Conservation (phyloP, 2,113 vertebrate genomes). For the Petaurus breviceps region DNA sequence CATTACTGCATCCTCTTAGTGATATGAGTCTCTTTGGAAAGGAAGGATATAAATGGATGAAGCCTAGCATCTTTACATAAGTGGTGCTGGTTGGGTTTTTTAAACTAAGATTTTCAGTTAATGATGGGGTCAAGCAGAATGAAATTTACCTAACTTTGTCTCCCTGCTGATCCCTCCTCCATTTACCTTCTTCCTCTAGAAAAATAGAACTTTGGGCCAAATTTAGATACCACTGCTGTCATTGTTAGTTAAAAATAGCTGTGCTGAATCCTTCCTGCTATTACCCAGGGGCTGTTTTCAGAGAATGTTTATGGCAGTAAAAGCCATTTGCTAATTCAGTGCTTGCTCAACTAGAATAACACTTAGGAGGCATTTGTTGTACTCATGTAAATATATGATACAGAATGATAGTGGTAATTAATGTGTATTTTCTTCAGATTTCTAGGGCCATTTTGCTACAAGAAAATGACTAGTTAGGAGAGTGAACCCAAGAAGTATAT, state of each 20-base stretch:
- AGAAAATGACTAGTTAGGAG: background rate
- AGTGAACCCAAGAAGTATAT: background rate
- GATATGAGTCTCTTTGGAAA: background rate
- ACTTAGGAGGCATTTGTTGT: background rate
- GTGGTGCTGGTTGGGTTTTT: background rate
- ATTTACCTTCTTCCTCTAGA: background rate
- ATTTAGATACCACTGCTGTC: conserved; percentile 52
- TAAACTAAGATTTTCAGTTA: background rate
- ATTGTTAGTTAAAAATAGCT: conserved; percentile 69
- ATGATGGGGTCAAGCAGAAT: background rate
- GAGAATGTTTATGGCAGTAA: conserved; percentile 63
- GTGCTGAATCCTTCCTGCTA: conserved; percentile 6
- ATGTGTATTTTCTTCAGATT: background rate
- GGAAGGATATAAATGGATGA: background rate
- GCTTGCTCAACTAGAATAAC: conserved; percentile 38
- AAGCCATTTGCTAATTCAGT: conserved; percentile 40
- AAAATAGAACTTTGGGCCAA: background rate
- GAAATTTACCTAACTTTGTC: background rate
- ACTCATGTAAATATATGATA: background rate
- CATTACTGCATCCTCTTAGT: accelerated
- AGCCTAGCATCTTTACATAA: accelerated
- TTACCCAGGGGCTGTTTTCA: conserved; percentile 57
- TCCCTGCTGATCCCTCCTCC: background rate
- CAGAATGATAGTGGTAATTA: background rate
- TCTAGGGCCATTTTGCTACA: background rate